Evolutionary conservation across 2,113 vertebrate genomes (phyloP).

Genomic region (Microcebus tavaratra): DNA sequence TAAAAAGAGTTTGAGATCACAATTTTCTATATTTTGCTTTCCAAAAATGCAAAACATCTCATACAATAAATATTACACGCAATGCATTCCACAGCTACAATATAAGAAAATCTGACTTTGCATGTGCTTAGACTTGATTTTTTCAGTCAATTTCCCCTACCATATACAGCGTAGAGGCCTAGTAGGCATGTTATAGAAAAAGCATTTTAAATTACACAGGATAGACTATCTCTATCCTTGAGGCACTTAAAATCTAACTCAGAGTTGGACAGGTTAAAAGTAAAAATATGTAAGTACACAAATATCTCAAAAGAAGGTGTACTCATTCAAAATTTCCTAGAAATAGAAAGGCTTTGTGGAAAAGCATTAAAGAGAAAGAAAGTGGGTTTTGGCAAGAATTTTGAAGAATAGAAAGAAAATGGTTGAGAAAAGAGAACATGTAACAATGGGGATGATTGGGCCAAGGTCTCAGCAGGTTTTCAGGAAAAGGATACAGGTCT

Average conservation of each 20-base stretch:
- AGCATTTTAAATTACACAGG: background rate
- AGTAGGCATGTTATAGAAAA: background rate
- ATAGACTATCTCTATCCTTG: background rate
- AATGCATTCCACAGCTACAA: background rate
- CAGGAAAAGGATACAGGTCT: background rate
- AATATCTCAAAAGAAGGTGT: background rate
- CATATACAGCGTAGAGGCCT: background rate
- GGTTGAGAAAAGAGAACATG: background rate
- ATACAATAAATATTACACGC: background rate
- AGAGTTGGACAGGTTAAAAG: background rate
- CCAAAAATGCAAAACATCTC: background rate
- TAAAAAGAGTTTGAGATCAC: background rate
- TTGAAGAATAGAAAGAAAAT: background rate
- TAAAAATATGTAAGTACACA: background rate
- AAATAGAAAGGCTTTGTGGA: background rate
- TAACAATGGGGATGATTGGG: background rate
- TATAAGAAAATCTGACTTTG: background rate
- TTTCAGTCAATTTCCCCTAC: background rate
- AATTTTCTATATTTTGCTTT: background rate
- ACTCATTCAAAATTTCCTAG: background rate
- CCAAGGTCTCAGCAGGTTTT: background rate
- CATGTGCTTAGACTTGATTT: background rate
- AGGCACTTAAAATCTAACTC: background rate
- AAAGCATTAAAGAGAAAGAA: background rate
- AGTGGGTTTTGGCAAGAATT: background rate